Evolutionary conservation across 2,888 invertebrate species (phyloP), one percentile per base, ranked within the genome.

Genomic region (Lymantria monacha): DNA sequence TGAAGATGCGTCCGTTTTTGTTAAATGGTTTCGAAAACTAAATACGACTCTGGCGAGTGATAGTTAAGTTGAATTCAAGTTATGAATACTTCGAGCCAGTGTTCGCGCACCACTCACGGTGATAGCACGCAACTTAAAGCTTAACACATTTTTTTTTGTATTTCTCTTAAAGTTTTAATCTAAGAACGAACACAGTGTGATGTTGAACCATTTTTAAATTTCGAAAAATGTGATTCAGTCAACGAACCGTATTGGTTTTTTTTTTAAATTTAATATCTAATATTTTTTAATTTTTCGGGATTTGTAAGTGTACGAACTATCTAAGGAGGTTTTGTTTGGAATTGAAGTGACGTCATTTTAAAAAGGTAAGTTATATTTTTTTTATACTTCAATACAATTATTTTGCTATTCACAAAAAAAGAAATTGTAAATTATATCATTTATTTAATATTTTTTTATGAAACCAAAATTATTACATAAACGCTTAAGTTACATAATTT

Each of bases 181-280:
- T 81, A 84, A 56, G 55, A 46, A 15, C 40, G 42, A 52, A 53
- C 53, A 49, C 56, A 46, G 59, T 59, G 69, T 66, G 48, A 61
- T 63, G 67, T 67, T 85, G 88, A 85, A 84, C 86, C 87, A 88
- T 89, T 87, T 88, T 88, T 86, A 76, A 76, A 74, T 66, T 66
- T 76, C 65, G 79, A 83, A 89, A 89, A 89, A 89, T 89, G 89
- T 89, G 87, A 86, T 87, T 87, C 87, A 83, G 81, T 86, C 87
- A 74, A 77, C 74, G 75, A 75, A 66, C 36, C 33, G 44, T 50
- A 56, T 63, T 63, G 70, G 64, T 66, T 63, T 69, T 62, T 49
- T n/a, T 52, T 46, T 44, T n/a, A 46, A 59, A 52, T 64, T 63
- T 42, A 60, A 53, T 67, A 66, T 71, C 62, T 49, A 64, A 58